Conservation (phyloP, 2,113 vertebrate species). For the Ophthalmolycus amberensis region DNA sequence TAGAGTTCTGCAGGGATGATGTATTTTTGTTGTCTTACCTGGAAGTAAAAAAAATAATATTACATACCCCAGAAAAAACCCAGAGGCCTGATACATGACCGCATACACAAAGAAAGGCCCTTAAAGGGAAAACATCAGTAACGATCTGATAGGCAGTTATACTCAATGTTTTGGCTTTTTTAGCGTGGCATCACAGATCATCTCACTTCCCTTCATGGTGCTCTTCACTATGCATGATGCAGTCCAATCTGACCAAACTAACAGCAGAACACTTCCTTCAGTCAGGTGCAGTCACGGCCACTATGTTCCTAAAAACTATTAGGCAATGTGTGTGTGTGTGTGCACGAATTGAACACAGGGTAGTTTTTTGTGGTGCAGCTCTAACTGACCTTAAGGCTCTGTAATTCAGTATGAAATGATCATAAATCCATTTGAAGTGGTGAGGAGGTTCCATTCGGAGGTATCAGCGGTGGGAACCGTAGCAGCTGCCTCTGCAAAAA, state of each 20-base stretch:
- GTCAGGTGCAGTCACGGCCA: conserved; percentile 20
- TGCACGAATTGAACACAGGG: conserved; percentile 24
- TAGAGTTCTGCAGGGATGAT: background rate
- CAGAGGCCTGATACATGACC: background rate
- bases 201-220: conserved; percentile 11
- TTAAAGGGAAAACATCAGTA: background rate
- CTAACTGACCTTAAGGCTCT: conserved; percentile 16
- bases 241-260: conserved; percentile 25
- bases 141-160: background rate
- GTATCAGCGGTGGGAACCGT: background rate
- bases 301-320: conserved; percentile 1
- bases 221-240: conserved; percentile 52
- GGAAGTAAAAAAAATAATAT: background rate
- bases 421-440: conserved; percentile 32
- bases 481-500: background rate
- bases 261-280: background rate
- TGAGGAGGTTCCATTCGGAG: background rate
- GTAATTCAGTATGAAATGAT: conserved; percentile 31
- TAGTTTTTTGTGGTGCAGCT: conserved; percentile 1
- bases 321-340: background rate
- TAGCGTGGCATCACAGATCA: background rate
- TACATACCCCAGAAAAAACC: background rate
- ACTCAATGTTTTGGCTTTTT: conserved; percentile 12
- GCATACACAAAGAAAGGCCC: background rate
- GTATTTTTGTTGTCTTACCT: no score